Percentiles rank a stretch among this genome's conserved stretches.
phyloP scores from a whole-genome alignment of 2,888 invertebrate genomes.

The Glyphotaelius pellucidus region DNA sequence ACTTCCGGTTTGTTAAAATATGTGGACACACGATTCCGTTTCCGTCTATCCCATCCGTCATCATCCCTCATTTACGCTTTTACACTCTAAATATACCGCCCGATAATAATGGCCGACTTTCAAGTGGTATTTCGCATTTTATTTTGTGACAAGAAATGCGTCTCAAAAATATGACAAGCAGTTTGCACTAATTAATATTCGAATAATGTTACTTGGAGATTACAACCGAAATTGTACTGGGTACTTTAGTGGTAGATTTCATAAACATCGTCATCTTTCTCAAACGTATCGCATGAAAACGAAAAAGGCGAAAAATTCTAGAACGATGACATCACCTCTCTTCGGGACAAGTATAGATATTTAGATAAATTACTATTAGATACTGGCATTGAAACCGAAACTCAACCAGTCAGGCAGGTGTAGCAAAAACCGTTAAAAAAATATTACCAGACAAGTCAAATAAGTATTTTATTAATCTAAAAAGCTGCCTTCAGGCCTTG shows the following conservation, averaged over 20 bases:
- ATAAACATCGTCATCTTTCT: neutral
- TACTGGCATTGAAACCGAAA: too few species aligned
- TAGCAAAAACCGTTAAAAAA: too few species aligned
- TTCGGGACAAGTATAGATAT: too few species aligned
- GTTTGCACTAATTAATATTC: neutral
- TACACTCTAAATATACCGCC: conserved; percentile 28
- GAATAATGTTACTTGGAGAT: neutral
- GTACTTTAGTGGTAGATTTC: neutral
- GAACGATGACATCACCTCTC: too few species aligned
- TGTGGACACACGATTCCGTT: conserved; percentile 49
- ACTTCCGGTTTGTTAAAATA: conserved; percentile 46
- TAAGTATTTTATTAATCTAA: too few species aligned
- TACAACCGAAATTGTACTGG: neutral
- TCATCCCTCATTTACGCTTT: conserved; percentile 49
- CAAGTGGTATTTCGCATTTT: neutral
- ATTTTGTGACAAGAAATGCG: neutral
- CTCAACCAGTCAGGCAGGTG: too few species aligned
- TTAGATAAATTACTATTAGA: too few species aligned
- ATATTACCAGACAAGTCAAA: too few species aligned
- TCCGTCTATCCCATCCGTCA: conserved; percentile 38
- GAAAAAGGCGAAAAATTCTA: too few species aligned
- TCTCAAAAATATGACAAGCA: neutral
- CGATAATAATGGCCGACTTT: conserved; percentile 33
- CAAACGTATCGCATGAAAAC: too few species aligned
- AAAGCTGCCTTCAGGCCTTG: too few species aligned